Evolutionary conservation across 2,797 vertebrate genomes (phyloP).

Genomic region (Eospalax fontanierii): DNA sequence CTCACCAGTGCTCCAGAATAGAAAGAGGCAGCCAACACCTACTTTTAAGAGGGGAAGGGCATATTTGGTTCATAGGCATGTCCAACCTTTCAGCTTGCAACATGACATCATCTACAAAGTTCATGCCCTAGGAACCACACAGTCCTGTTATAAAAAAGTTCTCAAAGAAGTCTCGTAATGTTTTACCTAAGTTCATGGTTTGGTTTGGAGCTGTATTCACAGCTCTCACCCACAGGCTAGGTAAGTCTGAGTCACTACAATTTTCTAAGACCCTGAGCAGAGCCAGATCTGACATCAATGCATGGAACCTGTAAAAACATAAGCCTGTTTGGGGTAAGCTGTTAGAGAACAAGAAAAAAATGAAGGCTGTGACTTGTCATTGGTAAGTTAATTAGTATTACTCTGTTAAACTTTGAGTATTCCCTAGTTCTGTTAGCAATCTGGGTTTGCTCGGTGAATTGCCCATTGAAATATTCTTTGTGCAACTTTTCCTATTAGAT

Average conservation of each 20-base stretch:
- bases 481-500: not conserved
- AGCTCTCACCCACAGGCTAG: not conserved
- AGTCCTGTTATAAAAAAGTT: not conserved
- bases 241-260: not conserved
- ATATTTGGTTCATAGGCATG: not conserved
- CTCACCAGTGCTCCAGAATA: not conserved
- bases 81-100: not conserved
- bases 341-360: not conserved
- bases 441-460: slow-evolving; percentile 11
- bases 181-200: not conserved
- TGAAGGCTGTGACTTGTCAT: not conserved
- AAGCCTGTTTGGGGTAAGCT: not conserved
- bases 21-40: not conserved
- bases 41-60: not conserved
- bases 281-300: not conserved
- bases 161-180: not conserved
- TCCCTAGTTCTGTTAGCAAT: slow-evolving; percentile 6
- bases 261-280: not conserved
- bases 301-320: not conserved
- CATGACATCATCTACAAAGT: not conserved
- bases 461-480: not conserved
- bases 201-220: not conserved
- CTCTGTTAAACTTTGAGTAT: not conserved
- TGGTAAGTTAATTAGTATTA: not conserved
- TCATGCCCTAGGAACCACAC: not conserved